Conservation (phyloP, 2,113 vertebrate species). For the Pollimyrus isidori region DNA sequence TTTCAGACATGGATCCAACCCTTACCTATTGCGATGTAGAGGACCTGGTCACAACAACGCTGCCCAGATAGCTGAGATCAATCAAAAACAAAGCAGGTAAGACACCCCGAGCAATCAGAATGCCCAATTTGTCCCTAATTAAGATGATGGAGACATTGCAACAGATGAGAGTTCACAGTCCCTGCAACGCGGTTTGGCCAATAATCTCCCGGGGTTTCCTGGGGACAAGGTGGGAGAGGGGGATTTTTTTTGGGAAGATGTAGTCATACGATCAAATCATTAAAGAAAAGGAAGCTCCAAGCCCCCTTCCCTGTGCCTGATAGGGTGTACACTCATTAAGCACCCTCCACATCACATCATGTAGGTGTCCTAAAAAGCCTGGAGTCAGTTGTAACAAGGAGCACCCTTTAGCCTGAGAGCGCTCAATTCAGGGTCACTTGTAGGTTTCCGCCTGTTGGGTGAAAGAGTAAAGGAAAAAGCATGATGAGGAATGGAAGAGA, state of each 20-base stretch:
- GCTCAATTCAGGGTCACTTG: constrained; percentile 40
- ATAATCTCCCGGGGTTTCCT: constrained; percentile 55
- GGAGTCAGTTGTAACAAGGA: constrained; percentile 52
- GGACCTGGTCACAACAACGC: constrained; percentile 92
- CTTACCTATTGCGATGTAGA: constrained; percentile 96
- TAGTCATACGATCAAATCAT: constrained; percentile 56
- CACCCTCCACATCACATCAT: constrained; percentile 58
- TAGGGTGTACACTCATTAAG: constrained; percentile 48
- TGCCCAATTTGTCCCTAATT: constrained; percentile 63
- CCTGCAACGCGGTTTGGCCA: constrained; percentile 66
- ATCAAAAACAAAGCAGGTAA: constrained; percentile 99
- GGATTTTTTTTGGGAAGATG: constrained; percentile 40
- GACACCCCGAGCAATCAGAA: constrained; percentile 70
- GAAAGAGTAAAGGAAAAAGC: constrained; percentile 55
- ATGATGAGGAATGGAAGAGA: constrained; percentile 32
- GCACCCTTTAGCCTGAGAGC: constrained; percentile 47
- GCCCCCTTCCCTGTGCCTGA: constrained; percentile 50
- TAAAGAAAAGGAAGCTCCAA: constrained; percentile 48
- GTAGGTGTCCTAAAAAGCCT: constrained; percentile 60
- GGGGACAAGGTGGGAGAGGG: constrained; percentile 34
- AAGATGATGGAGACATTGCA: constrained; percentile 70
- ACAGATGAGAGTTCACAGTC: constrained; percentile 68
- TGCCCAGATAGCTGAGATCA: constrained; percentile 96
- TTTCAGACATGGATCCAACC: constrained; percentile 81
- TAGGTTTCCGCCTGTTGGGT: constrained; percentile 62